Conservation (phyloP, 2,113 vertebrate species). For the Odocoileus hemionus region DNA sequence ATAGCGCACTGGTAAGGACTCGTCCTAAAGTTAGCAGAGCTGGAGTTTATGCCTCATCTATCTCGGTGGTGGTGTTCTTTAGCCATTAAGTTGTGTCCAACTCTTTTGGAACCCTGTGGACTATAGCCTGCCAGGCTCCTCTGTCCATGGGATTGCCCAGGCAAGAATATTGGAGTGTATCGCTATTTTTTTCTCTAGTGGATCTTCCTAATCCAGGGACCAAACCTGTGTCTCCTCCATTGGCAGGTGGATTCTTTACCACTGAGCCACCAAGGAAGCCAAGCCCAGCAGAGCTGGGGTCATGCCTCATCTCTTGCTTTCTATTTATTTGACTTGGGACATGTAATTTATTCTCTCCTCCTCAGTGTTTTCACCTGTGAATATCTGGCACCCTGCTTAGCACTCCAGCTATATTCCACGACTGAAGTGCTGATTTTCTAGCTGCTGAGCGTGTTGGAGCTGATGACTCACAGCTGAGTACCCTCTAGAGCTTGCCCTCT, state of each 20-base stretch:
- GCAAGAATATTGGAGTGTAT: neutral
- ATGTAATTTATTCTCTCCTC: neutral
- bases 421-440: neutral
- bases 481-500: neutral
- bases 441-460: neutral
- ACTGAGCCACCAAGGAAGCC: neutral
- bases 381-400: neutral
- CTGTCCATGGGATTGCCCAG: neutral
- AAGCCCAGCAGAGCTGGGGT: neutral
- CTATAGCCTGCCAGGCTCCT: neutral
- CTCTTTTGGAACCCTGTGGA: neutral
- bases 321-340: neutral
- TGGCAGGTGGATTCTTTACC: neutral
- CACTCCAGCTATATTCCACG: neutral
- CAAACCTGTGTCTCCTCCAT: neutral
- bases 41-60: neutral
- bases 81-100: neutral
- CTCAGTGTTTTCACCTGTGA: neutral
- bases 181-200: rapidly evolving
- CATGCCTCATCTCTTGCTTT: neutral
- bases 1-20: neutral
- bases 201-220: neutral
- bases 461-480: neutral
- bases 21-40: neutral
- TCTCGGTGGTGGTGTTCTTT: neutral